A percentile compares a stretch with the other conserved stretches of the same genome.
phyloP scores from a whole-genome alignment of 2,797 vertebrate genomes.

The Lacerta agilis region DNA sequence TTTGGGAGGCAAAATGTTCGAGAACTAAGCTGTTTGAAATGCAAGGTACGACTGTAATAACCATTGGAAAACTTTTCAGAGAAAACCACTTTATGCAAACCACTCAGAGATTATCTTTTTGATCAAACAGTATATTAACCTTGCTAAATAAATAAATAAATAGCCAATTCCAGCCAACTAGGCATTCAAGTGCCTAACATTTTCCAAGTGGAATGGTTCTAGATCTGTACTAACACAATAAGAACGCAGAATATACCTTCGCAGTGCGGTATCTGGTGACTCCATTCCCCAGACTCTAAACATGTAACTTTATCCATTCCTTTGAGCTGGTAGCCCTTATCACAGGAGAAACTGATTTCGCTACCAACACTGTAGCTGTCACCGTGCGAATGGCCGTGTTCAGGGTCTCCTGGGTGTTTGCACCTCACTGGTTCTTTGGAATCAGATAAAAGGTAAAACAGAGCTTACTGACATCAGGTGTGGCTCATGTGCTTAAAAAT shows the following conservation, averaged over 20 bases:
- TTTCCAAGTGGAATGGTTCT: neutral
- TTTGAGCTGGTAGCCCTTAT: conserved; percentile 84
- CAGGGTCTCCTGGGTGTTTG: conserved; percentile 83
- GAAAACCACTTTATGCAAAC: too few species aligned
- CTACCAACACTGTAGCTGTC: conserved; percentile 84
- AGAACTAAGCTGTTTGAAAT: too few species aligned
- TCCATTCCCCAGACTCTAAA: conserved; percentile 87
- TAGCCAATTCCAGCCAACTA: neutral
- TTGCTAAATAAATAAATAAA: too few species aligned
- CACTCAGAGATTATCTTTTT: too few species aligned
- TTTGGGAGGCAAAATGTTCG: too few species aligned
- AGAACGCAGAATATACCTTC: conserved; percentile 79
- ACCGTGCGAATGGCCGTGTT: conserved; percentile 84
- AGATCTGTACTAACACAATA: neutral
- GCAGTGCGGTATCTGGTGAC: conserved; percentile 81
- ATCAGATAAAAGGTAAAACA: conserved; percentile 50
- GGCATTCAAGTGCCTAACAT: neutral
- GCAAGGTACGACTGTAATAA: neutral
- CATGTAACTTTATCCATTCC: conserved; percentile 82
- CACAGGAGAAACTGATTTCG: conserved; percentile 85
- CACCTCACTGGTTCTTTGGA: conserved; percentile 91
- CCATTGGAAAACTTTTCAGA: neutral
- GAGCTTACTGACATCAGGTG: conserved; percentile 24
- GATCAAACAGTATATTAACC: too few species aligned
- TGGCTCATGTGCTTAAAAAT: conserved; percentile 24